Conservation (phyloP, 64 coral and sea anemone species). For the Trachythela sp. region DNA sequence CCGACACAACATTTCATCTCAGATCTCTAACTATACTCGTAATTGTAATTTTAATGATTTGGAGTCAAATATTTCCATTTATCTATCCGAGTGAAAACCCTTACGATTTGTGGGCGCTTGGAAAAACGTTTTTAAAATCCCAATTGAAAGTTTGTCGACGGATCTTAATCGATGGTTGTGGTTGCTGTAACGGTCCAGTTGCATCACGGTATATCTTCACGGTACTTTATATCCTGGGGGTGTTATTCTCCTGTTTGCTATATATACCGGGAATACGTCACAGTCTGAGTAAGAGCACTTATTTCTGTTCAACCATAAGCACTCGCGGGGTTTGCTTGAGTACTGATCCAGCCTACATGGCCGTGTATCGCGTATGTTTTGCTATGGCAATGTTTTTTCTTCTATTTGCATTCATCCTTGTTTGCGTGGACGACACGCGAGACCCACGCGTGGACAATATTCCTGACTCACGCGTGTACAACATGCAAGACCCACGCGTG, state of each 20-base stretch:
- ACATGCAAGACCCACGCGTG: not conserved
- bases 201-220: constrained; percentile 63
- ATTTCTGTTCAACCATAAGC: constrained; percentile 76
- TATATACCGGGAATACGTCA: constrained; percentile 64
- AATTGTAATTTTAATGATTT: not conserved
- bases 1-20: not conserved
- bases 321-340: constrained; percentile 73
- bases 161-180: not conserved
- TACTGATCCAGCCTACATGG: constrained; percentile 88
- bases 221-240: constrained; percentile 68
- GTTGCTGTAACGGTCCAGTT: not conserved
- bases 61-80: not conserved
- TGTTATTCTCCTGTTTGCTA: constrained; percentile 54
- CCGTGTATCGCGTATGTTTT: constrained; percentile 87
- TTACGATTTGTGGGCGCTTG: not conserved
- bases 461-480: not conserved
- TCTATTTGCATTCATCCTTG: constrained; percentile 68
- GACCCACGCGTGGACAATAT: not conserved
- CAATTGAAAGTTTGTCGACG: not conserved
- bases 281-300: constrained; percentile 55
- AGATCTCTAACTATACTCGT: not conserved
- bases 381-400: constrained; percentile 90
- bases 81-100: not conserved
- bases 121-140: not conserved
- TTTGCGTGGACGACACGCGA: constrained; percentile 33